These are phyloP conservation scores for Drosophila repletoides DNA, from an alignment of 1,140 invertebrate species.

Conservation along the genomic window DNA sequence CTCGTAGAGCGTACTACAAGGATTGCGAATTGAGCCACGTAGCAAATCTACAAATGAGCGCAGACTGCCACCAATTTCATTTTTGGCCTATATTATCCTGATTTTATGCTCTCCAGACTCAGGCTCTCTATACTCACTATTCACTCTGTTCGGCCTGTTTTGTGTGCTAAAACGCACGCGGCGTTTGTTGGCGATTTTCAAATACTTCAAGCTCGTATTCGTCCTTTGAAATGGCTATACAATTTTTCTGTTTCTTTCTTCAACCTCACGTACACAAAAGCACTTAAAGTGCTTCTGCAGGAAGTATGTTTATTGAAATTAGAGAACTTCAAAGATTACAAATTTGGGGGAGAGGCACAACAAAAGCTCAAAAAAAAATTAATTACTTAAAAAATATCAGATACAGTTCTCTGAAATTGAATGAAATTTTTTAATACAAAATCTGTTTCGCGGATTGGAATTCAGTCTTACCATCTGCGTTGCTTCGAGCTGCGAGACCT, in stretches of 20 bases:
- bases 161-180: conserved; percentile 52
- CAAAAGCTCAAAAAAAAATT: neutral
- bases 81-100: conserved; percentile 5
- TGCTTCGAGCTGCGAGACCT: no score
- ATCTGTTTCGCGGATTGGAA: no score
- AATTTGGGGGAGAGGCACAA: neutral
- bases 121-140: conserved; percentile 21
- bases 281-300: conserved; percentile 21
- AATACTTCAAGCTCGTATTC: neutral
- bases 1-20: no score
- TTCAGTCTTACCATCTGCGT: no score
- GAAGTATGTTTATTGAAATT: neutral
- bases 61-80: conserved; percentile 11
- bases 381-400: neutral
- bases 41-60: conserved; percentile 9
- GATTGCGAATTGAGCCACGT: conserved; percentile 43
- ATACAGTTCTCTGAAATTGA: no score
- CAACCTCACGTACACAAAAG: neutral
- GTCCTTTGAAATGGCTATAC: neutral
- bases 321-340: neutral
- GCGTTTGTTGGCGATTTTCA: conserved; percentile 8
- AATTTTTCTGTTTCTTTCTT: neutral
- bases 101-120: neutral
- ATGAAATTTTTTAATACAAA: no score
- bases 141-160: conserved; percentile 35